phyloP scores from a whole-genome alignment of 2,113 vertebrate species.

The Tor tambroides region DNA sequence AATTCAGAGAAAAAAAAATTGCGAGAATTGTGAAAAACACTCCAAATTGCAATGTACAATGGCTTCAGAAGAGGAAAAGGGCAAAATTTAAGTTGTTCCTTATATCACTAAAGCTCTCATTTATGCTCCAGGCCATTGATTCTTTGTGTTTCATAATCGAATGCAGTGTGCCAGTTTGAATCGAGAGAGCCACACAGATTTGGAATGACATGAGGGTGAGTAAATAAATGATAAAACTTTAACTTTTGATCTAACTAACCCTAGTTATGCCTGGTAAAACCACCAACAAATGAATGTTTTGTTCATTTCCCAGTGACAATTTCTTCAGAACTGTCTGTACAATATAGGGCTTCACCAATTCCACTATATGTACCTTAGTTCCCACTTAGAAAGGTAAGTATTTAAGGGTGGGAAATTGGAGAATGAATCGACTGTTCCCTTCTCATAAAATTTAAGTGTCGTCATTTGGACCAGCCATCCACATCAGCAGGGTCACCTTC shows the following conservation, averaged over 20 bases:
- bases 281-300: slow-evolving; percentile 21
- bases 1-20: too few relatives aligned
- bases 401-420: slow-evolving; percentile 11
- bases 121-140: background rate
- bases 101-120: background rate
- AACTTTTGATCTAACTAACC: background rate
- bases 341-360: slow-evolving; percentile 19
- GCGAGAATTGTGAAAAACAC: too few relatives aligned
- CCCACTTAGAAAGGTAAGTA: slow-evolving; percentile 5
- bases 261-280: background rate
- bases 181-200: background rate
- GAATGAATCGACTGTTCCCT: background rate
- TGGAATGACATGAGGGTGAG: background rate
- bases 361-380: background rate
- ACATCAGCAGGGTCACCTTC: slow-evolving; percentile 15
- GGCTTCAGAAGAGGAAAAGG: background rate
- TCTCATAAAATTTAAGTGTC: background rate
- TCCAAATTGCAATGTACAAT: too few relatives aligned
- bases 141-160: background rate
- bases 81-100: too few relatives aligned
- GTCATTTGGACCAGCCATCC: slow-evolving; percentile 18
- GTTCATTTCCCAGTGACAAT: background rate
- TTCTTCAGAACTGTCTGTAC: background rate
- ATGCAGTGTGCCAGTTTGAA: background rate
- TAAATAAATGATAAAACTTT: background rate